Evolutionary conservation across 2,113 vertebrate genomes (phyloP), one percentile per base, ranked within the genome.

Genomic region (Rhadina sibilatrix): DNA sequence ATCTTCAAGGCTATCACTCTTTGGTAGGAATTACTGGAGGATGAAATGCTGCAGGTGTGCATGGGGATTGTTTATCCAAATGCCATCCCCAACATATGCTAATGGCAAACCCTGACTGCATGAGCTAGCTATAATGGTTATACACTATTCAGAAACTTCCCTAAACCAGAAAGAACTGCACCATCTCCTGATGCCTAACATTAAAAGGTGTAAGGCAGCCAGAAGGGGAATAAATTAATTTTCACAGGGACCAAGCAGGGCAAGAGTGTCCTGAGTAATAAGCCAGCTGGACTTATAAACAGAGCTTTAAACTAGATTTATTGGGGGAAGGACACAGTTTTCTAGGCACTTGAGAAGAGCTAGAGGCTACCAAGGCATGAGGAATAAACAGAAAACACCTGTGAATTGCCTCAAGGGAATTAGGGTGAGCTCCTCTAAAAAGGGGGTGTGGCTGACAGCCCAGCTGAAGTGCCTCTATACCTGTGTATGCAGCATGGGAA

Each of bases 11-110:
- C 50, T 46, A 87, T 38, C 52, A 74, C 56, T 46, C 14, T 59
- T 1, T 6, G 82, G 52, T 22, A 82, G 44, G 31, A 92, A 89
- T 95, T 91, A 96, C 80, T 94, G 71, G 83, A 89, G 89, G 87
- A 89, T 37, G 38, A 94, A 86, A 95, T 86, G 59, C 40, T 89
- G 63, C 59, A 70, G 71, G 89, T 75, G 49, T 64, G 49, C 57
- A 56, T 35, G 40, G 44, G 57, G 49, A 92, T 33, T 92, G 63
- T 94, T 92, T 86, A 90, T 86, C 71, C 59, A 83, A 76, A 64
- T 70, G n/a, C 66, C 59, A 38, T 31, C 27, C 21, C 35, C 37
- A 92, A 72, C 35, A 42, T 28, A 83, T 4, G 54, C 49, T 83
- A 38, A 88, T 83, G 71, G 66, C 23, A 90, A 96, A 83, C 11